These are phyloP conservation scores for Digitonthophagus gazella DNA, from an alignment of 2,888 invertebrate species.

Conservation along the genomic window DNA sequence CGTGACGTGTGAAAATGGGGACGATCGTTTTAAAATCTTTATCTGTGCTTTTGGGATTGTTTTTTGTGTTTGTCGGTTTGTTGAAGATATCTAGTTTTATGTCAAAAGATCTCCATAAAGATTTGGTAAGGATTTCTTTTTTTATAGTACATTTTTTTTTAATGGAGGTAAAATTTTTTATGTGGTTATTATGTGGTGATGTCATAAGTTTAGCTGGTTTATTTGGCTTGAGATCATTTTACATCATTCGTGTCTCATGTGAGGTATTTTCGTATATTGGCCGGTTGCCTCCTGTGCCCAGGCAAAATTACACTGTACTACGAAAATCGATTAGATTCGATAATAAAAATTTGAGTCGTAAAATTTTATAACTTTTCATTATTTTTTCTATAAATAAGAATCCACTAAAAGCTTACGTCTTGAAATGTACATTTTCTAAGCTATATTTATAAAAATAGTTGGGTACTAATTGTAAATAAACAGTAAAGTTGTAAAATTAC, in stretches of 20 bases:
- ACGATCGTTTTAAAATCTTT: constrained; percentile 87
- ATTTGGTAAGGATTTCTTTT: constrained; percentile 71
- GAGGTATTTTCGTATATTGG: constrained; percentile 16
- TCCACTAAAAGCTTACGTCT: no score
- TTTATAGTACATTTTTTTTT: constrained; percentile 14
- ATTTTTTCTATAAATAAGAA: no score
- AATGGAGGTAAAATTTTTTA: no score
- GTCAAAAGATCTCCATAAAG: constrained; percentile 93
- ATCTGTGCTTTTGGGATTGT: constrained; percentile 86
- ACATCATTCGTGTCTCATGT: background rate
- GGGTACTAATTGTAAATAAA: no score
- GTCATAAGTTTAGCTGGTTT: background rate
- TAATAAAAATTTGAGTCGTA: no score
- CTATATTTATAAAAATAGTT: no score
- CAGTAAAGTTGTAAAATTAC: no score
- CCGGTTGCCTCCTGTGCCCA: constrained; percentile 6
- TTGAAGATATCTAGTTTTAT: constrained; percentile 89
- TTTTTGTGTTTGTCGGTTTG: constrained; percentile 92
- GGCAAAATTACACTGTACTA: constrained; percentile 2
- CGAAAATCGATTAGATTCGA: background rate
- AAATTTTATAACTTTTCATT: no score
- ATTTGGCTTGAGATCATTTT: constrained; percentile 4
- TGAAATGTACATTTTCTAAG: no score
- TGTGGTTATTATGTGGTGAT: background rate
- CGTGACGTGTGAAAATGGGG: no score